Evolutionary conservation across 2,113 vertebrate genomes (phyloP).

Genomic region (Oxygymnocypris stewartii): DNA sequence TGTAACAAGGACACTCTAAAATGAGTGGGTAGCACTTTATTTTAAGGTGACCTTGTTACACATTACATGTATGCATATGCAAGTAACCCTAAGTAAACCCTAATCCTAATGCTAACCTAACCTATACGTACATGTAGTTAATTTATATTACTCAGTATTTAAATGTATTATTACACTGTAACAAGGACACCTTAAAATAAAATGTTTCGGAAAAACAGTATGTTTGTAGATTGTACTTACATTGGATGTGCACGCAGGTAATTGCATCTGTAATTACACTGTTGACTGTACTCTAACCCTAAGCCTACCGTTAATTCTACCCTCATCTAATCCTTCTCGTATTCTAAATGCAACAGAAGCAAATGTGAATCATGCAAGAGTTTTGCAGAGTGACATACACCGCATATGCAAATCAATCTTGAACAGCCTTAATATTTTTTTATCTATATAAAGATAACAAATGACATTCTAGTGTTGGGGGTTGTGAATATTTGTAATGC

Average conservation of each 20-base stretch:
- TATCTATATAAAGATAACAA: background rate
- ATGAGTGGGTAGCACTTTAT: too few species aligned
- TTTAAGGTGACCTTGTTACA: too few species aligned
- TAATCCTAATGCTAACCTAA: too few species aligned
- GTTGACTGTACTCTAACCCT: too few species aligned
- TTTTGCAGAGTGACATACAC: background rate
- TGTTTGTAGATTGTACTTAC: background rate
- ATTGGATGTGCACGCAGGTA: background rate
- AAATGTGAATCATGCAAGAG: background rate
- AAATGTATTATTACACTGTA: too few species aligned
- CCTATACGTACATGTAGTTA: too few species aligned
- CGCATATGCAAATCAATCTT: background rate
- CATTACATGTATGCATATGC: too few species aligned
- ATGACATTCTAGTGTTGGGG: background rate
- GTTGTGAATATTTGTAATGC: background rate
- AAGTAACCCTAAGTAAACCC: too few species aligned
- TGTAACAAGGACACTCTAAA: too few species aligned
- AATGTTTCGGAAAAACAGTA: background rate
- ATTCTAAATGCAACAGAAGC: background rate
- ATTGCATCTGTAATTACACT: too few species aligned
- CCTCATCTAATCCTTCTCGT: background rate
- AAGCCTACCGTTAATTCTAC: background rate
- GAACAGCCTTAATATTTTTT: background rate
- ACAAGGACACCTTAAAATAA: too few species aligned
- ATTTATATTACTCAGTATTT: too few species aligned